A percentile compares a stretch with the other conserved stretches of the same genome.
Conservation (phyloP, 1,140 invertebrate species). For the Argopecten irradians region DNA sequence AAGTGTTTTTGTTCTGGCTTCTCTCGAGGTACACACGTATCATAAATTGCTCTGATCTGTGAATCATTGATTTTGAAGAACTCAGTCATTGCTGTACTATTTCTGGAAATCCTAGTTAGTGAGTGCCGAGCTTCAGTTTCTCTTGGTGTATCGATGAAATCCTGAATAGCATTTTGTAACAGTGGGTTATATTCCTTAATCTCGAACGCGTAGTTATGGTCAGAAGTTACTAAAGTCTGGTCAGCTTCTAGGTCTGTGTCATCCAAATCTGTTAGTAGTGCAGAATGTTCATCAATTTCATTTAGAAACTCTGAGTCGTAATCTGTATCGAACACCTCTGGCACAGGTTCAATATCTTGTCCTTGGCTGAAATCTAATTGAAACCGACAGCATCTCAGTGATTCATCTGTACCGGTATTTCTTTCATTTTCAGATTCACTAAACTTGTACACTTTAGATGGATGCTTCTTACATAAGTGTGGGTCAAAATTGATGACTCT, state of each 20-base stretch:
- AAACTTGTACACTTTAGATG: slow-evolving; percentile 26
- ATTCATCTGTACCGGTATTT: neutral
- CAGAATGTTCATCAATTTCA: neutral
- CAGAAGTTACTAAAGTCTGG: neutral
- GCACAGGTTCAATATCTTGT: neutral
- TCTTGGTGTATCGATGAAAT: slow-evolving; percentile 16
- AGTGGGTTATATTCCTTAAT: neutral
- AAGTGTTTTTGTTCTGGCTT: neutral
- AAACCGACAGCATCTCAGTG: no score
- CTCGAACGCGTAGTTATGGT: neutral
- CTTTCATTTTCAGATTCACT: neutral
- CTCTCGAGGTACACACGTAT: neutral
- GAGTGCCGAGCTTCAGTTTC: neutral
- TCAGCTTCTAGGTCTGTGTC: neutral
- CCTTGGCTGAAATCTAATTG: no score
- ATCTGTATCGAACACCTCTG: neutral
- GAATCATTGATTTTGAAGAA: neutral
- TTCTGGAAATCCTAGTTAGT: neutral
- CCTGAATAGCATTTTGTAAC: neutral
- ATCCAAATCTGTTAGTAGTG: neutral
- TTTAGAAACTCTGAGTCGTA: slow-evolving; percentile 1
- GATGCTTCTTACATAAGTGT: slow-evolving; percentile 35
- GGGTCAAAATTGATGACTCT: slow-evolving; percentile 42
- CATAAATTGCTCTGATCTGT: neutral
- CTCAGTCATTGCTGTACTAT: neutral